Base-by-base conservation (phyloP, 2,797 vertebrate species). In the Craterocephalus amniculus region DNA sequence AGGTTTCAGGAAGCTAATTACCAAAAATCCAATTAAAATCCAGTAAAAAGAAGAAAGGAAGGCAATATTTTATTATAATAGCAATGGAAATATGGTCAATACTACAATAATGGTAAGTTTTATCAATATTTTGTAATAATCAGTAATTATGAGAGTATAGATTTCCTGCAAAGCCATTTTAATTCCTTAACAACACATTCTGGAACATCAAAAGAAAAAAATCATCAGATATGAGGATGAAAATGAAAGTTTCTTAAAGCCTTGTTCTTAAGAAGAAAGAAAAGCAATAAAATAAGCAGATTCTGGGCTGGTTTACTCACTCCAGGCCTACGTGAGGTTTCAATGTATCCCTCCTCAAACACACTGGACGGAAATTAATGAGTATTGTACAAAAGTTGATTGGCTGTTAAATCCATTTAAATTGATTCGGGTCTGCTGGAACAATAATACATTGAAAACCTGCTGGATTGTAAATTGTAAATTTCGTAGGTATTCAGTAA, bases 241-340 rank as follows among this genome's bases (percentile, higher is more conserved):
- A 49, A 29, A 16, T 16, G 14, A 29, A 29, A 55, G 26, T 9
- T 61, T 40, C 18, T 31, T 52, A 24, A 20, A 54, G 24, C 38
- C 26, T 51, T 18, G 9, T 36, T 40, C 26, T 54, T 48, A 69
- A 66, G 26, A n/a, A 63, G 62, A 27, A 10, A 55, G 6, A 63
- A 35, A 55, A 43, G 27, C 9, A 29, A 8, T 34, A 26, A 27
- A 58, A 26, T 24, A 31, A 51, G 57, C 55, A n/a, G 63, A 24
- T 51, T 4, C 36, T 13, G 64, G 40, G 40, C 29, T 2, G 29
- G 29, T 2, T 29, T 29, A 29, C 29, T 29, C 29, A 29, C 29
- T 29, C 29, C 29, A 29, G n/a, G n/a, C n/a, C n/a, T n/a, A n/a
- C n/a, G n/a, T n/a, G n/a, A n/a, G n/a, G n/a, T n/a, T n/a, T n/a